Conservation (phyloP, 1,140 invertebrate species). For the Elysia chlorotica region DNA sequence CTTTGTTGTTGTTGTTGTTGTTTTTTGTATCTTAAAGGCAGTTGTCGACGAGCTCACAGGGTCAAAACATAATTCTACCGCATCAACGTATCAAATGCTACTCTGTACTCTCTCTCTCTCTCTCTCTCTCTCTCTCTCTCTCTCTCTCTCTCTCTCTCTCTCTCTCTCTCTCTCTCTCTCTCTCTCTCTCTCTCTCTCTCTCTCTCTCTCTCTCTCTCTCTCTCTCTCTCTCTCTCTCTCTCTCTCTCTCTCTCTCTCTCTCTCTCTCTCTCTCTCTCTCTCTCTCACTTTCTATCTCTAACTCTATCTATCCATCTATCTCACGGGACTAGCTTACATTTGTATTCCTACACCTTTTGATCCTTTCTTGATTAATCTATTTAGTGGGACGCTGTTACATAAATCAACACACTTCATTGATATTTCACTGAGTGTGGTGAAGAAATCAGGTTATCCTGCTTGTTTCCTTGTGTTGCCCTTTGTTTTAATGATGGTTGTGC, state of each 20-base stretch:
- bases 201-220: background rate
- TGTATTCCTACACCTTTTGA: background rate
- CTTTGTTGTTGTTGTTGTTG: too few species aligned
- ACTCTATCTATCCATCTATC: background rate
- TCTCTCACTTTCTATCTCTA: background rate
- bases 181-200: constrained; percentile 6
- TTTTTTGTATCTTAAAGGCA: too few species aligned
- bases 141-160: constrained; percentile 3
- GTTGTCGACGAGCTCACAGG: too few species aligned
- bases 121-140: constrained; percentile 2
- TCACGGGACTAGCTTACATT: background rate
- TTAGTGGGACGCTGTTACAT: too few species aligned
- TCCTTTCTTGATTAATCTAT: background rate
- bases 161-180: constrained; percentile 5
- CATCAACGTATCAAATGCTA: too few species aligned
- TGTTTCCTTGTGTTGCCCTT: too few species aligned
- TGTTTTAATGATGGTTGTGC: too few species aligned
- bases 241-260: background rate
- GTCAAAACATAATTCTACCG: too few species aligned
- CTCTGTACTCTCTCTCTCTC: background rate
- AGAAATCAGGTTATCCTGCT: too few species aligned
- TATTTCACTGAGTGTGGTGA: too few species aligned
- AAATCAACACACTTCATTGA: too few species aligned
- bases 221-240: constrained; percentile 2
- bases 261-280: background rate